A percentile compares a stretch with the other conserved stretches of the same genome.
These are phyloP conservation scores for Trilocha varians DNA, from an alignment of 2,888 invertebrate genomes.

Conservation along the genomic window DNA sequence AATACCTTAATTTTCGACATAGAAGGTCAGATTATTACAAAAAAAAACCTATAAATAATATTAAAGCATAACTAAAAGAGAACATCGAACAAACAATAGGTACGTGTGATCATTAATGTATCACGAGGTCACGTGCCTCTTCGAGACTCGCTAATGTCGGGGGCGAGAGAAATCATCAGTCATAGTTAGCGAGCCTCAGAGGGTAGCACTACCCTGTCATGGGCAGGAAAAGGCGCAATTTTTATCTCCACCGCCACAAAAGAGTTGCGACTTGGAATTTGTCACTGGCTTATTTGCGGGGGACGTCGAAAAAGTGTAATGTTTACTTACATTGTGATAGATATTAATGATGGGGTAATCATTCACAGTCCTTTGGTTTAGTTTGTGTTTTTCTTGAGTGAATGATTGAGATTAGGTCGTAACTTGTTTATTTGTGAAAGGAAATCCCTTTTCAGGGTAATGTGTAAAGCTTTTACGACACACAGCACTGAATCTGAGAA, in stretches of 20 bases:
- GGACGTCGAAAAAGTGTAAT: slow-evolving; percentile 32
- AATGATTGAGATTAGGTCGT: neutral
- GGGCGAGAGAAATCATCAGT: slow-evolving; percentile 60
- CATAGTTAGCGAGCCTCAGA: slow-evolving; percentile 55
- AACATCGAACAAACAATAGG: slow-evolving; percentile 27
- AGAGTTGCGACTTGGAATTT: slow-evolving; percentile 63
- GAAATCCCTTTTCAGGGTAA: neutral
- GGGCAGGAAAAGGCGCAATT: slow-evolving; percentile 53
- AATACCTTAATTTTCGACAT: too few relatives aligned
- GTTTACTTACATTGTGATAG: slow-evolving; percentile 43
- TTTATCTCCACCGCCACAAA: slow-evolving; percentile 60
- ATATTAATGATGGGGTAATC: slow-evolving; percentile 44
- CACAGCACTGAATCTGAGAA: too few relatives aligned
- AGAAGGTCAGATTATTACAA: too few relatives aligned
- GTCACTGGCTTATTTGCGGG: slow-evolving; percentile 54
- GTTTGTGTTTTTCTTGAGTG: neutral
- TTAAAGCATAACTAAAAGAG: too few relatives aligned
- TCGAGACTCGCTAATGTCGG: slow-evolving; percentile 39
- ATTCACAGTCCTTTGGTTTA: slow-evolving; percentile 9
- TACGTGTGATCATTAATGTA: slow-evolving; percentile 44
- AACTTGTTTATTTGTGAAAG: neutral
- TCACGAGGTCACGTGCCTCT: slow-evolving; percentile 40
- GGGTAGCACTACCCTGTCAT: slow-evolving; percentile 43
- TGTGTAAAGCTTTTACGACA: too few relatives aligned
- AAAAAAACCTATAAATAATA: too few relatives aligned